Evolutionary conservation across 2,888 invertebrate species (phyloP).

Genomic region (Parthenolecanium corni): DNA sequence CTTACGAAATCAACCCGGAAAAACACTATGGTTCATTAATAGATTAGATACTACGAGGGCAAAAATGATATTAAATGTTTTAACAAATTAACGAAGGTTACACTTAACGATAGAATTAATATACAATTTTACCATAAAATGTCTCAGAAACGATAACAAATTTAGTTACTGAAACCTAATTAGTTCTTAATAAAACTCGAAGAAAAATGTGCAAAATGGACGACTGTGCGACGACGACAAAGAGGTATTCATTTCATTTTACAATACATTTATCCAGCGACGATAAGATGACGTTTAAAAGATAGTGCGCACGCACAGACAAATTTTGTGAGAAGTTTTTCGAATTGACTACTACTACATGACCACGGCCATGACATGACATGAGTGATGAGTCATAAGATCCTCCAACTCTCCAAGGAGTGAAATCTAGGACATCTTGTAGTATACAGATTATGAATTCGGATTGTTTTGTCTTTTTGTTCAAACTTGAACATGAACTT

Average conservation of each 20-base stretch:
- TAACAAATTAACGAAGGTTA: conserved; percentile 12
- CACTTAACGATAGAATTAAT: conserved; percentile 9
- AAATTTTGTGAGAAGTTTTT: conserved; percentile 8
- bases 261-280: conserved; percentile 26
- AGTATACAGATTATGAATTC: no score
- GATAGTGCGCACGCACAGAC: conserved; percentile 25
- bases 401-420: no score
- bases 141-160: conserved; percentile 17
- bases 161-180: conserved; percentile 22
- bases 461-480: no score
- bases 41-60: conserved; percentile 20
- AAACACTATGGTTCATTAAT: conserved; percentile 28
- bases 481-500: no score
- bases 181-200: conserved; percentile 25
- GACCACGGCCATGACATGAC: no score
- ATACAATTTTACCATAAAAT: conserved; percentile 20
- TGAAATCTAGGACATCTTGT: no score
- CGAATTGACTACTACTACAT: no score
- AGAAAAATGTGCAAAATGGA: conserved; percentile 48
- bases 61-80: conserved; percentile 20
- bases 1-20: conserved; percentile 29
- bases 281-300: conserved; percentile 29
- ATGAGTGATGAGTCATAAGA: no score
- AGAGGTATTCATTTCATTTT: conserved; percentile 22
- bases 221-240: conserved; percentile 44